phyloP scores from a whole-genome alignment of 1,140 invertebrate species.

The Dysdera silvatica region DNA sequence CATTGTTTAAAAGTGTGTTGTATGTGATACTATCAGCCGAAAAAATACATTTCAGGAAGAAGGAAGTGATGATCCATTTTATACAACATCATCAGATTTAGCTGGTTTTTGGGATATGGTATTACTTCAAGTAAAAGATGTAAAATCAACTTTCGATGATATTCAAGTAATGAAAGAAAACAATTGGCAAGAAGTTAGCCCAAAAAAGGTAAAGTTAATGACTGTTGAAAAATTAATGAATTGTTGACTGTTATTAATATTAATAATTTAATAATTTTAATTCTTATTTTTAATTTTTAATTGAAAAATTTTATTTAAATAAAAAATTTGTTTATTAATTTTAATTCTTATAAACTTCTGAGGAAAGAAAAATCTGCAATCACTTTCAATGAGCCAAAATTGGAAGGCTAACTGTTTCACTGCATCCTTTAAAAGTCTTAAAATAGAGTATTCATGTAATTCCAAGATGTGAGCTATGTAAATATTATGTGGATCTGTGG shows the following conservation, averaged over 20 bases:
- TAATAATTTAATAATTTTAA: background rate
- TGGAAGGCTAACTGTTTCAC: too few species aligned
- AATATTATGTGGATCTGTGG: too few species aligned
- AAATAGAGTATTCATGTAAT: too few species aligned
- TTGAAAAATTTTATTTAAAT: background rate
- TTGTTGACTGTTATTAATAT: background rate
- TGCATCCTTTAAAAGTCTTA: too few species aligned
- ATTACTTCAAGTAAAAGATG: constrained; percentile 72
- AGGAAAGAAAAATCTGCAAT: too few species aligned
- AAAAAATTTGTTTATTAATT: background rate
- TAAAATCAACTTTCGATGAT: constrained; percentile 64
- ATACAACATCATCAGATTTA: constrained; percentile 74
- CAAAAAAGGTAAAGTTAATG: constrained; percentile 38
- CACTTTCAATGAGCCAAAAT: too few species aligned
- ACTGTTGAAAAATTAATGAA: background rate
- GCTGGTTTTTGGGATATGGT: constrained; percentile 98
- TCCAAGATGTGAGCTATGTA: too few species aligned
- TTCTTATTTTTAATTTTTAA: background rate
- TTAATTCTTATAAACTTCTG: too few species aligned
- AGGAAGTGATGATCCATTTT: constrained; percentile 24
- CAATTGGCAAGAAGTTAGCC: constrained; percentile 54
- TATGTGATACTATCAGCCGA: constrained; percentile 7
- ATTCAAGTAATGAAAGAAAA: constrained; percentile 60
- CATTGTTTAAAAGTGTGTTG: constrained; percentile 11
- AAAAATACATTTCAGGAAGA: constrained; percentile 21